Evolutionary conservation across 2,888 invertebrate species (phyloP).

Genomic region (Campopleginae sp.): DNA sequence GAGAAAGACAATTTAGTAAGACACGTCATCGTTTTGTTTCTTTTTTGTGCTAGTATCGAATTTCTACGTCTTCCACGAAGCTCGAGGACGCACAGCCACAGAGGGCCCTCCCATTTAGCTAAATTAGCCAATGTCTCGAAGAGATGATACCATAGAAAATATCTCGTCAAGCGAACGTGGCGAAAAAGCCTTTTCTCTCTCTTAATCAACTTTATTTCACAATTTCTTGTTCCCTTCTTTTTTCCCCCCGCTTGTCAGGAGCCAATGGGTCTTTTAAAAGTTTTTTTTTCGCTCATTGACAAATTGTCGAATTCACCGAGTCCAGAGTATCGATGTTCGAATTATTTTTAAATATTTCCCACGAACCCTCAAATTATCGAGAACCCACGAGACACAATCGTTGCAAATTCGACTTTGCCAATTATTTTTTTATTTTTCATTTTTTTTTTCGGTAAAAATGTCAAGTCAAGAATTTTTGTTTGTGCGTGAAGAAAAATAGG

Average conservation of each 20-base stretch:
- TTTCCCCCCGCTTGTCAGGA: background rate
- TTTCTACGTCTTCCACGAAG: constrained; percentile 39
- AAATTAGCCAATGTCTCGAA: constrained; percentile 4
- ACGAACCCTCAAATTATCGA: background rate
- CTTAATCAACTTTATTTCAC: background rate
- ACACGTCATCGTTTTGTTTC: background rate
- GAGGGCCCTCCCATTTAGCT: constrained; percentile 17
- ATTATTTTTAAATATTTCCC: background rate
- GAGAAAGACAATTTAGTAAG: constrained; percentile 17
- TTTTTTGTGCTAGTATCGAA: constrained; percentile 25
- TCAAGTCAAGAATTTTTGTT: background rate
- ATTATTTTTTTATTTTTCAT: background rate
- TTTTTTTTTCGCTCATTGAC: background rate
- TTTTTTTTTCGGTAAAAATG: background rate
- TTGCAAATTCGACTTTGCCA: background rate
- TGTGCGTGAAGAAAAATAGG: constrained; percentile 3
- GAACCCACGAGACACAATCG: background rate
- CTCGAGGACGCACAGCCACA: background rate
- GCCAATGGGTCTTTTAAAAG: background rate
- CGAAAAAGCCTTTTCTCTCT: background rate
- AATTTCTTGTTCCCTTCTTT: background rate
- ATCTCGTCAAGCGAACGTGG: constrained; percentile 3
- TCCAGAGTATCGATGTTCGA: background rate
- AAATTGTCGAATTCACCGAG: background rate
- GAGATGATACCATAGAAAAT: constrained; percentile 31